Percentiles rank a stretch among this genome's conserved stretches.
These are phyloP conservation scores for Ichneumoninae sp. DNA, from an alignment of 2,888 invertebrate species.

Conservation along the genomic window DNA sequence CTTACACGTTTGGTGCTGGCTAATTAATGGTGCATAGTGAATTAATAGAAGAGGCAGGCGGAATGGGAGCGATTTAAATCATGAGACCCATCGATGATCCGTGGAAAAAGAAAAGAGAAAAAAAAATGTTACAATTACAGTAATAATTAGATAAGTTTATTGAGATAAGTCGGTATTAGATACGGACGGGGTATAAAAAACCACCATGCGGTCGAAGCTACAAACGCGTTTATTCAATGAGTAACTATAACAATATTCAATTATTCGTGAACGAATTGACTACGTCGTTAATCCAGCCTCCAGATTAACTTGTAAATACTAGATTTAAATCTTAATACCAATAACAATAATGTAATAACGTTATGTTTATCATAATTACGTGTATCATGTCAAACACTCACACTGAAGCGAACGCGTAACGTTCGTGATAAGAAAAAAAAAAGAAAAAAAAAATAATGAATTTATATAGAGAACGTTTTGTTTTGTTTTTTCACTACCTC, in stretches of 20 bases:
- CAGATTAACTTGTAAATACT: slow-evolving; percentile 66
- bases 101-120: slow-evolving; percentile 17
- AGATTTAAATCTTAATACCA: slow-evolving; percentile 55
- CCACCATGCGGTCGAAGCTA: not conserved
- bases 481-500: slow-evolving; percentile 12
- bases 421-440: slow-evolving; percentile 25
- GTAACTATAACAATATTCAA: slow-evolving; percentile 44
- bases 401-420: slow-evolving; percentile 21
- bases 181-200: slow-evolving; percentile 26
- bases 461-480: slow-evolving; percentile 54
- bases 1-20: slow-evolving; percentile 67
- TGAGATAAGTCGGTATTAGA: slow-evolving; percentile 48
- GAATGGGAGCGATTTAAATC: slow-evolving; percentile 19
- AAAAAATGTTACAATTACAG: slow-evolving; percentile 28
- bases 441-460: slow-evolving; percentile 55
- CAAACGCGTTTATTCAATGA: slow-evolving; percentile 47
- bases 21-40: slow-evolving; percentile 68
- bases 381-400: slow-evolving; percentile 47
- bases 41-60: slow-evolving; percentile 36
- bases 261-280: slow-evolving; percentile 59
- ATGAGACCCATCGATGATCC: slow-evolving; percentile 22
- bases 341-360: slow-evolving; percentile 44
- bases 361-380: slow-evolving; percentile 57
- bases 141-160: slow-evolving; percentile 39
- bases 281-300: slow-evolving; percentile 55